Base-by-base conservation (phyloP, 2,888 invertebrate genomes). In the Callinectes sapidus region DNA sequence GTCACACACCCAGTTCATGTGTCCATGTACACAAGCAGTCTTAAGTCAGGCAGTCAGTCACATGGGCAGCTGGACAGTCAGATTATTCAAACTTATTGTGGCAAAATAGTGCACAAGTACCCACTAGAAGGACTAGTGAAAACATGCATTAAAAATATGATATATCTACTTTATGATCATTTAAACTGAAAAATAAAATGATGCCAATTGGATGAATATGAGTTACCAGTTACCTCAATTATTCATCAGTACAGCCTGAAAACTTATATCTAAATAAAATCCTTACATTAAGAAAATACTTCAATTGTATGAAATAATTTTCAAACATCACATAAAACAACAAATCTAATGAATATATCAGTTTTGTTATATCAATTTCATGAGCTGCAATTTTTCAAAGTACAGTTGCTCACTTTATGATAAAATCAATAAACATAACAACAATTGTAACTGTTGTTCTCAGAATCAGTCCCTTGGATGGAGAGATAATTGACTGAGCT, bases 31-130 rank as follows among this genome's bases (percentile, higher is more conserved):
- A 71, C 71, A 28, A 28, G n/a, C 13, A 71, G 28, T 71, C 28
- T 28, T 71, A 8, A 71, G 71, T 71, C 71, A 71, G 6, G 28
- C 71, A 71, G 71, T 71, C 71, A 71, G 71, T 28, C 28, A 6
- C 5, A 13, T 2, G 6, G 28, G n/a, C 28, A 71, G 71, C n/a
- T 8, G 10, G 66, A n/a, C n/a, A 71, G 66, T n/a, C n/a, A 71
- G 23, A 14, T 71, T 23, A 81, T 35, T 32, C 35, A 81, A 35
- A 3, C 81, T 81, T 81, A 81, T 81, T 81, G 81, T 81, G 81
- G 81, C 81, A 81, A 81, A 77, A 81, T 35, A 35, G 28, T 81
- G 81, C 81, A 81, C 81, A 81, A 35, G 71, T 71, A 35, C 13
- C 32, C 35, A 13, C 81, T 81, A 81, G 32, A 35, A 32, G 35